phyloP scores from a whole-genome alignment of 2,888 invertebrate species.

The Sphinx pinastri region DNA sequence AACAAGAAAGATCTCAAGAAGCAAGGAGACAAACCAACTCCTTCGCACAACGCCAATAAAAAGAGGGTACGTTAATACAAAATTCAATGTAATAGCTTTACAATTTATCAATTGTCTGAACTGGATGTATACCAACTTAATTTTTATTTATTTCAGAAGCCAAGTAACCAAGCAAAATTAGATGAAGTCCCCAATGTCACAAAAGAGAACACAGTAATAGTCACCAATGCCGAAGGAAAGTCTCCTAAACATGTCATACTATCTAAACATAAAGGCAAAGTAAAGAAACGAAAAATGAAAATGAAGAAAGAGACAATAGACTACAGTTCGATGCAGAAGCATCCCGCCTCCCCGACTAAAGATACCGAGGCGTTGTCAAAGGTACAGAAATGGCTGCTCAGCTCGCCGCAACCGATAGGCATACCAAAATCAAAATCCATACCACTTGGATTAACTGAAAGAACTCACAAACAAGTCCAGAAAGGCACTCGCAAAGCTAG shows the following conservation, averaged over 20 bases:
- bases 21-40: constrained; percentile 73
- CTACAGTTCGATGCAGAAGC: constrained; percentile 88
- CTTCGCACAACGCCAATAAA: constrained; percentile 71
- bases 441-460: constrained; percentile 87
- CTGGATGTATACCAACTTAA: neutral
- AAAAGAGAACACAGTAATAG: constrained; percentile 71
- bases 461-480: constrained; percentile 71
- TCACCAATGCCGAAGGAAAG: constrained; percentile 82
- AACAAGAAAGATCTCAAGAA: constrained; percentile 79
- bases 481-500: constrained; percentile 82
- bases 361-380: constrained; percentile 86
- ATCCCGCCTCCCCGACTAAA: constrained; percentile 81
- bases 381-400: constrained; percentile 93
- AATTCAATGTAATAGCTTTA: neutral
- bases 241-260: constrained; percentile 81
- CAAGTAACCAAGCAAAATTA: constrained; percentile 63
- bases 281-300: constrained; percentile 82
- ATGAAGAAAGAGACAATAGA: constrained; percentile 91
- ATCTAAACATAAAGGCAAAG: constrained; percentile 76
- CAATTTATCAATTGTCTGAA: neutral
- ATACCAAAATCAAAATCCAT: constrained; percentile 94
- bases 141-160: constrained; percentile 54
- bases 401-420: constrained; percentile 85
- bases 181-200: constrained; percentile 68
- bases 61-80: constrained; percentile 70